Evolutionary conservation across 2,797 vertebrate genomes (phyloP), one percentile per base, ranked within the genome.

Genomic region (Lerista edwardsae): DNA sequence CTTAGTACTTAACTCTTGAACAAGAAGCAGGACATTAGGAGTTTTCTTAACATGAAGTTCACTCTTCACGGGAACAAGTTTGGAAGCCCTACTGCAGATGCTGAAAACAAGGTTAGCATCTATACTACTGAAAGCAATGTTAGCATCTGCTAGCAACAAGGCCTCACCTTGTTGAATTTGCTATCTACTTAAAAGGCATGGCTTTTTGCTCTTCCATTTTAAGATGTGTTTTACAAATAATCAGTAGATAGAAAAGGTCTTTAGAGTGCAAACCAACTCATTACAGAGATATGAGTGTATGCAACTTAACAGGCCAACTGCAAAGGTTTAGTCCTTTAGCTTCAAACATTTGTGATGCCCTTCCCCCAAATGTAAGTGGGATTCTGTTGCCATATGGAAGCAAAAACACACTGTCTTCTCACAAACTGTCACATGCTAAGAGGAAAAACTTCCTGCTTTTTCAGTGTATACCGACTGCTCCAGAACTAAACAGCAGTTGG

Each of bases 341-440:
- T 84, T 77, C 27, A 77, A 74, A 74, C 44, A 73, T 79, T 55
- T 84, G 59, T 23, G n/a, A 15, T 55, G 51, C 44, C 55, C n/a
- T 76, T 68, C 47, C 51, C 44, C 57, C 68, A 36, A 55, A 4
- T 62, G 12, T 6, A n/a, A 73, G 7, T 57, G 44, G 29, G 17
- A n/a, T 84, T 55, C 34, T 73, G 17, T 55, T 55, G 75, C 62
- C 72, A 75, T 75, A 75, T 41, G 69, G 68, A 79, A 72, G 59
- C 9, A 82, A 79, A 67, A 31, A 85, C 5, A 55, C 34, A 67
- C 34, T 67, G 57, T 65, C 83, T 79, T 64, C 68, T 72, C 64
- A 41, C 57, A 72, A 73, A 73, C 34, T 47, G 55, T 72, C 29
- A 72, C 67, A 39, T 39, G 41, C 59, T 80, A 55, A 80, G 74